Evolutionary conservation across 2,113 vertebrate genomes (phyloP), one percentile per base, ranked within the genome.

Genomic region (Chionis minor): DNA sequence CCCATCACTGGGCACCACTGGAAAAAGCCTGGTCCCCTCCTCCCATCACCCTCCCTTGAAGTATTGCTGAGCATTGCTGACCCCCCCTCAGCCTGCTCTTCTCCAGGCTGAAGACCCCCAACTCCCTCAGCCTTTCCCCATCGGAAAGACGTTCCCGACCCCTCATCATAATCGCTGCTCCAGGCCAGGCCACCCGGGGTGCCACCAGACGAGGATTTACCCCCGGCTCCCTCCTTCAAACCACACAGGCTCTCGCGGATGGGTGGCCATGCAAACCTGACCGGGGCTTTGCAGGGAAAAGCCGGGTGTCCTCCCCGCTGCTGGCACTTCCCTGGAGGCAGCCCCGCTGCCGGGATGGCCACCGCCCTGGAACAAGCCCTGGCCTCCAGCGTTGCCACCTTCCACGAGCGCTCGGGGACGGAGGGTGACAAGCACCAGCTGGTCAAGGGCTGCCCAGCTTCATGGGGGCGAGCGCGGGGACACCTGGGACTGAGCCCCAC

Each of bases 401-500:
- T 12, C 30, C 44, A 44, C 1, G 3, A 52, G 65, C 2, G 2
- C 55, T 14, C 0, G 2, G 27, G 26, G 32, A 30, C 44, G 32
- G 73, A 45, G 11, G 38, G 22, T n/a, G 66, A 47, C 72, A 22
- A 45, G 8, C 2, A 10, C 59, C 22, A n/a, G 24, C 66, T 27
- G 32, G 10, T 33, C 30, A 18, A 33, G 45, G 51, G 7, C 38
- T 24, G 32, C 47, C 8, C 65, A 51, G 52, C 35, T 49, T 65
- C 81, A 12, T 5, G 42, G n/a, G 3, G 21, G 14, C 14, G 59
- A n/a, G 54, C 2, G 0, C 2, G 42, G 24, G 32, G 44, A 56
- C 28, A 8, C 54, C n/a, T 0, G 0, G 38, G 16, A 42, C 35
- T 0, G 5, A 47, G 26, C 24, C 45, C 56, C 56, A 28, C 8